Conservation (phyloP, 37 sponge, comb jelly and placozoan species). For the Halichondria panicea region DNA sequence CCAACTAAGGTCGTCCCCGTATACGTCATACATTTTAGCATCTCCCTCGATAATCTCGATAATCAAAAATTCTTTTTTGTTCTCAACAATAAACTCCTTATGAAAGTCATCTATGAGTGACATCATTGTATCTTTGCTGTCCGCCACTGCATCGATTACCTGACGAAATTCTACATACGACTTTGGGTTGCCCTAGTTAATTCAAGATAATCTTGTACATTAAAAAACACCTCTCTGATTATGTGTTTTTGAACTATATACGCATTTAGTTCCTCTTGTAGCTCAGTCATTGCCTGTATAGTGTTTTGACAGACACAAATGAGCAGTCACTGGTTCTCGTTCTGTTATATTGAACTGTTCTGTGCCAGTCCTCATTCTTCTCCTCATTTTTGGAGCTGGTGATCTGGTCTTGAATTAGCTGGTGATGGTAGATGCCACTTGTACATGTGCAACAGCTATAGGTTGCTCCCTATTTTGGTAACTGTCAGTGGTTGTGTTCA, state of each 20-base stretch:
- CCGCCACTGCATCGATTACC: conserved; percentile 30
- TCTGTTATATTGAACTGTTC: not conserved
- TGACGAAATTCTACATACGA: conserved; percentile 9
- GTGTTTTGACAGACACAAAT: not conserved
- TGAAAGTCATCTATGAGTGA: not conserved
- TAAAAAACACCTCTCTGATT: not conserved
- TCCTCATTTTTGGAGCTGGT: not conserved
- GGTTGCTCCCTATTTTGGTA: no score
- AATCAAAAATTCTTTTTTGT: not conserved
- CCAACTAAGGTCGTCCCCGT: conserved; percentile 21
- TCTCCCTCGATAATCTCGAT: conserved; percentile 38
- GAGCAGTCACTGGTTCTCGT: not conserved
- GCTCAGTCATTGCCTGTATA: not conserved
- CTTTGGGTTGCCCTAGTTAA: conserved; percentile 3
- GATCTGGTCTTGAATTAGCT: no score
- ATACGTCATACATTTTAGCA: conserved; percentile 23
- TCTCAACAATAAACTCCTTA: not conserved
- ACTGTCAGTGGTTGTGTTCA: no score
- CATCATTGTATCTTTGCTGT: conserved; percentile 28
- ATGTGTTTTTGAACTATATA: conserved; percentile 1
- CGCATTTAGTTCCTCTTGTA: conserved; percentile 6
- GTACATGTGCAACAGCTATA: no score
- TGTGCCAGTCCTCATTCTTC: conserved; percentile 4
- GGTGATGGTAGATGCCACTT: no score
- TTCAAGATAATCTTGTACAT: conserved; percentile 13